Conservation (phyloP, 92 coral and sea anemone species). For the Actinostola sp. region DNA sequence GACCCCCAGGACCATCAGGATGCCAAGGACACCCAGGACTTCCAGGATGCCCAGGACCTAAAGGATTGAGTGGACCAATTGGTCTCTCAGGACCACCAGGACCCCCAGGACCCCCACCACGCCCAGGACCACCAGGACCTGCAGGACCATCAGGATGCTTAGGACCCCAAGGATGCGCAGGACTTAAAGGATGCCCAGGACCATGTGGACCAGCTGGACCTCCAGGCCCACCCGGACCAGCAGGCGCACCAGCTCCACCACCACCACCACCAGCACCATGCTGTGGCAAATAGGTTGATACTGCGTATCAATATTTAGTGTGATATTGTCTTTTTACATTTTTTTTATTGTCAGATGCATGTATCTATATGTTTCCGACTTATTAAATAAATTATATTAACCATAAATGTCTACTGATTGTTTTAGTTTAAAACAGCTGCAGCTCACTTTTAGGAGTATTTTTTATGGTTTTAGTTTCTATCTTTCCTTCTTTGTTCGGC, state of each 20-base stretch:
- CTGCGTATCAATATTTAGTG: not conserved
- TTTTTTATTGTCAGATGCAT: conserved; percentile 8
- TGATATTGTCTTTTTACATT: conserved; percentile 9
- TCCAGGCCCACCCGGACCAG: conserved; percentile 83
- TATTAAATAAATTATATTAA: not conserved
- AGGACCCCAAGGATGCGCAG: conserved; percentile 64
- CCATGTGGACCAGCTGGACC: conserved; percentile 75
- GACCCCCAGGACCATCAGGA: conserved; percentile 96
- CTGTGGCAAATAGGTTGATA: conserved; percentile 33
- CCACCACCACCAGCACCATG: conserved; percentile 50
- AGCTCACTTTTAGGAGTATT: no score
- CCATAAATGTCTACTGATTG: no score
- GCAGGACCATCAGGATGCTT: conserved; percentile 66
- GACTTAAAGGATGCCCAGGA: conserved; percentile 81
- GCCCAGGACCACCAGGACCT: conserved; percentile 84
- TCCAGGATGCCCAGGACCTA: conserved; percentile 80
- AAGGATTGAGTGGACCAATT: conserved; percentile 75
- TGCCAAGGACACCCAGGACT: conserved; percentile 67
- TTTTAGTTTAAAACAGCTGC: no score
- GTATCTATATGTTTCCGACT: not conserved
- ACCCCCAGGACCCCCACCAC: conserved; percentile 71
- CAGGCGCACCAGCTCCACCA: conserved; percentile 64
- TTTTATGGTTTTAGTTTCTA: no score
- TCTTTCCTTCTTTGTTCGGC: no score
- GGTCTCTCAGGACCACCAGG: conserved; percentile 78